Evolutionary conservation across 2,797 vertebrate genomes (phyloP).

Genomic region (Alauda arvensis): DNA sequence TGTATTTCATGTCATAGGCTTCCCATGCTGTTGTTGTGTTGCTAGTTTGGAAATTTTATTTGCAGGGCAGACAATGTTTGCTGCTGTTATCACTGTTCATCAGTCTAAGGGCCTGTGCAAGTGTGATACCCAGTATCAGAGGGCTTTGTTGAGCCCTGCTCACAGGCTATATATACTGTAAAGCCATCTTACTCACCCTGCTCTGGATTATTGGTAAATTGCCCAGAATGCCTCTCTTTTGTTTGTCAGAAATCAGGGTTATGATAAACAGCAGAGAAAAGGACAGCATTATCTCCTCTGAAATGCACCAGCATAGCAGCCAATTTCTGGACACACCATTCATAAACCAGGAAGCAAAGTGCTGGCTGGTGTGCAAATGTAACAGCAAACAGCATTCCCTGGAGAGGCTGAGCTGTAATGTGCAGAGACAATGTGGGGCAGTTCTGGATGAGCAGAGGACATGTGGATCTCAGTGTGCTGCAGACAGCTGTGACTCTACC

Average conservation of each 20-base stretch:
- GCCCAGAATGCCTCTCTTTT: slow-evolving; percentile 16
- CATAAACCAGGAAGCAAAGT: slow-evolving; percentile 17
- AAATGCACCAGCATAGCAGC: background rate
- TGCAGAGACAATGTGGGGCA: background rate
- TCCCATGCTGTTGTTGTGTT: background rate
- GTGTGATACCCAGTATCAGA: background rate
- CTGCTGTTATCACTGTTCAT: background rate
- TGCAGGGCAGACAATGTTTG: background rate
- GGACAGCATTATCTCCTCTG: background rate
- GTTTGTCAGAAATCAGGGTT: slow-evolving; percentile 25
- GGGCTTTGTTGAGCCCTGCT: background rate
- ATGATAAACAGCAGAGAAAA: slow-evolving; percentile 2
- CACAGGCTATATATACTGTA: background rate
- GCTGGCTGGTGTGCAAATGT: background rate
- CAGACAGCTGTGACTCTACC: background rate
- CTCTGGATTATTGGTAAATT: slow-evolving; percentile 12
- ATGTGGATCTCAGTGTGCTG: background rate
- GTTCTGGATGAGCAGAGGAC: slow-evolving; percentile 8
- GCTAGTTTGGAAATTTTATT: background rate
- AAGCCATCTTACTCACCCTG: background rate
- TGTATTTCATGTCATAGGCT: background rate
- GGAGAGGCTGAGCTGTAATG: slow-evolving; percentile 6
- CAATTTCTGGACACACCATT: slow-evolving; percentile 12
- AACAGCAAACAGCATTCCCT: background rate
- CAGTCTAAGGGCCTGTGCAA: background rate